phyloP scores from a whole-genome alignment of 2,113 vertebrate species.

The Callipepla squamata region DNA sequence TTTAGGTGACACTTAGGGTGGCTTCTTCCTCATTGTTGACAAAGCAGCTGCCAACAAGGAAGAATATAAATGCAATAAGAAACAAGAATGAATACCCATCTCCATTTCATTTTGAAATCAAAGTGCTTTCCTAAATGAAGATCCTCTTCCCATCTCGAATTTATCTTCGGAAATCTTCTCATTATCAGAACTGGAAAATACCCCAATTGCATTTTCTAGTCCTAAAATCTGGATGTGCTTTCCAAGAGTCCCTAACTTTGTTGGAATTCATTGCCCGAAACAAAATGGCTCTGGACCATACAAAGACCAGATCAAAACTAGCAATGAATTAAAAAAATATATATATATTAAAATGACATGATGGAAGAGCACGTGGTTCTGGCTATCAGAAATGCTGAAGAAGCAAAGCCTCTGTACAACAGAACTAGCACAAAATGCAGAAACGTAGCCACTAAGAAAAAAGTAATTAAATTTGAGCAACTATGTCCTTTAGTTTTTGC shows the following conservation, averaged over 20 bases:
- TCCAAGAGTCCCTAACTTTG: not conserved
- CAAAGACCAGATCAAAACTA: not conserved
- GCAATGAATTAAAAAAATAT: not conserved
- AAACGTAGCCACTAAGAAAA: not conserved
- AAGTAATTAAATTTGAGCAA: not conserved
- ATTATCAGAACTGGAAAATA: not conserved
- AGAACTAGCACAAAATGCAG: not conserved
- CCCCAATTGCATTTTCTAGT: not conserved
- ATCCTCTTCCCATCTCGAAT: not conserved
- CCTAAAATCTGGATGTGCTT: not conserved
- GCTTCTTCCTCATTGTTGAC: not conserved
- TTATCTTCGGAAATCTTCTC: not conserved
- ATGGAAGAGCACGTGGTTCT: not conserved
- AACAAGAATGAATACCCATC: not conserved
- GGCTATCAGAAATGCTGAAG: slow-evolving; percentile 10
- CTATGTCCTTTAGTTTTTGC: not conserved
- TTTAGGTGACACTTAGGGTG: not conserved
- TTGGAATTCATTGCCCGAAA: not conserved
- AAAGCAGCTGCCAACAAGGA: not conserved
- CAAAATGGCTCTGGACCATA: not conserved
- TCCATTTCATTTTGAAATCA: not conserved
- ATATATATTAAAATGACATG: not conserved
- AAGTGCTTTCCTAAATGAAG: not conserved
- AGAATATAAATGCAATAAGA: not conserved
- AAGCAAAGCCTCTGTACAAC: slow-evolving; percentile 5